Base-by-base conservation (phyloP, 2,113 vertebrate genomes). In the Catagonus wagneri region DNA sequence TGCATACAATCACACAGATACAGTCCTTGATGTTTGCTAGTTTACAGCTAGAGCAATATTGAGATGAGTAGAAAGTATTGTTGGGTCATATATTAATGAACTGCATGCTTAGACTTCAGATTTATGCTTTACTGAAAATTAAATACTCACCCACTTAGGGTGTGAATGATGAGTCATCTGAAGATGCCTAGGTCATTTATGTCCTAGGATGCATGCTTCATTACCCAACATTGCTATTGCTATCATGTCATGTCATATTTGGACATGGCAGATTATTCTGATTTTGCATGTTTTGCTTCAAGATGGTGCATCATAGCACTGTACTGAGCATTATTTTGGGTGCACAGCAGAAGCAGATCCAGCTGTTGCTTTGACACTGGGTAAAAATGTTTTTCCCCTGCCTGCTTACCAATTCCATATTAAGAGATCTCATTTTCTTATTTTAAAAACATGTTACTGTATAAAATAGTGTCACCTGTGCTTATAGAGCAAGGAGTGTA, bases 41-140 rank as follows among this genome's bases (percentile, higher is more conserved):
- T 88, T 92, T 93, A 88, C 13, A 93, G n/a, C n/a, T 54, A 81
- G 19, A 91, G n/a, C 68, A 96, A 32, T 95, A 72, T 12, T 88
- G 66, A 89, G 15, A 19, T 69, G 60, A 94, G 10, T 39, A 79
- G 79, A 63, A 93, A 66, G 7, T 60, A 36, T 87, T 78, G 75
- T 25, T n/a, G 54, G 32, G 27, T 6, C 17, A 52, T 32, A 63
- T 32, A 52, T 16, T 36, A 89, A 76, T 90, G 90, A 27, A 71
- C 36, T 88, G 14, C 17, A 76, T 63, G 29, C 25, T 74, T 94
- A 63, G 17, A 71, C 44, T 25, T 75, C 36, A 83, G 32, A 81
- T 87, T 85, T 84, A 63, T 39, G 56, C n/a, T 34, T 95, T 76
- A 83, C 76, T 92, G 66, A 94, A 96, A 83, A 72, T 15, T 65